Conservation (phyloP, 2,113 vertebrate species). For the Labrus mixtus region DNA sequence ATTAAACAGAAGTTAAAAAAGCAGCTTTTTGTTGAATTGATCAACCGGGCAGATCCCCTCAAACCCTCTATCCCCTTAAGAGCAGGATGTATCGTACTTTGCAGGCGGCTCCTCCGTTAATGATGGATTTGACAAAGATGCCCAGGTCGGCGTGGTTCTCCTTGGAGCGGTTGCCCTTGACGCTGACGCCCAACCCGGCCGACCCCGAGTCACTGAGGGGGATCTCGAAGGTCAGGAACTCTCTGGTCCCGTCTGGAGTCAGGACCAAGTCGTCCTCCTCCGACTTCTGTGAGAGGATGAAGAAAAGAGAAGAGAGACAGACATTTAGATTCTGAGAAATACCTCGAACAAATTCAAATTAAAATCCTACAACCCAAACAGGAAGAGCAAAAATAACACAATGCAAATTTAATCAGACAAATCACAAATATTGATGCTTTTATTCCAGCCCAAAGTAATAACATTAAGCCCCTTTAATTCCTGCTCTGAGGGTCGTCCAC, state of each 20-base stretch:
- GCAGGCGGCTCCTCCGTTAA: slow-evolving; percentile 96
- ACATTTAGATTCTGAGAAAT: not conserved
- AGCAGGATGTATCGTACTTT: slow-evolving; percentile 83
- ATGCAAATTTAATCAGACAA: not conserved
- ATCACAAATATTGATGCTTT: not conserved
- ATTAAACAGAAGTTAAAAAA: too few species aligned
- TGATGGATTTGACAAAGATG: slow-evolving; percentile 99
- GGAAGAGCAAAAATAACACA: not conserved
- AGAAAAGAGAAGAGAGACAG: not conserved
- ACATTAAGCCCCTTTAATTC: not conserved
- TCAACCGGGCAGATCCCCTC: too few species aligned
- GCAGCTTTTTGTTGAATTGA: too few species aligned
- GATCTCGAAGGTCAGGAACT: slow-evolving; percentile 98
- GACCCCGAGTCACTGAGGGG: slow-evolving; percentile 98
- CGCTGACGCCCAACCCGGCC: slow-evolving; percentile 95
- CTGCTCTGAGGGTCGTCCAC: slow-evolving; percentile 12
- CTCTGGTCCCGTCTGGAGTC: slow-evolving; percentile 94
- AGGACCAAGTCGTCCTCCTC: slow-evolving; percentile 95
- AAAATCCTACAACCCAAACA: not conserved
- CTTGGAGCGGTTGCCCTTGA: slow-evolving; percentile 98
- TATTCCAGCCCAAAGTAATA: slow-evolving; percentile 4
- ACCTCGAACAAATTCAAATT: too few species aligned
- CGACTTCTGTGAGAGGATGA: slow-evolving; percentile 81
- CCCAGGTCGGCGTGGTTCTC: slow-evolving; percentile 97
- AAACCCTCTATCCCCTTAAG: not conserved